Conservation (phyloP, 2,888 invertebrate species). For the Campoplex capitator region DNA sequence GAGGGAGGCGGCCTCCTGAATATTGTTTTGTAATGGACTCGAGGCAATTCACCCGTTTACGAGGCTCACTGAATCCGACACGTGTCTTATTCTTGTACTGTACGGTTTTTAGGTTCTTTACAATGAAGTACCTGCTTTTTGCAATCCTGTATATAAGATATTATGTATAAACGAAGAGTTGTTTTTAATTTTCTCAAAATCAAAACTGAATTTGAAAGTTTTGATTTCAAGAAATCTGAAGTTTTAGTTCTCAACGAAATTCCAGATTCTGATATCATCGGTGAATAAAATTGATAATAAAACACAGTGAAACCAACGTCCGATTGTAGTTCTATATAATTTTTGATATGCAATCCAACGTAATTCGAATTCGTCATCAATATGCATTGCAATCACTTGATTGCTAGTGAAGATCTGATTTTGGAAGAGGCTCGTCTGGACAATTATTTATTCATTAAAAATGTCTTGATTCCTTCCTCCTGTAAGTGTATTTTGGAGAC, state of each 20-base stretch:
- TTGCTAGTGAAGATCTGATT: too few species aligned
- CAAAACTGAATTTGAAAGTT: not conserved
- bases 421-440: not conserved
- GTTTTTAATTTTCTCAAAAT: not conserved
- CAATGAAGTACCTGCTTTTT: constrained; percentile 34
- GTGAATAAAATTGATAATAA: not conserved
- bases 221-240: not conserved
- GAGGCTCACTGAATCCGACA: constrained; percentile 65
- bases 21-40: constrained; percentile 76
- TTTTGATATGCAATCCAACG: not conserved
- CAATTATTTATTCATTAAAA: not conserved
- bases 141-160: not conserved
- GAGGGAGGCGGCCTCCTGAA: constrained; percentile 70
- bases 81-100: constrained; percentile 44
- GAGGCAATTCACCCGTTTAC: constrained; percentile 71
- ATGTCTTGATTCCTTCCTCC: not conserved
- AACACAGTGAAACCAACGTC: not conserved
- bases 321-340: not conserved
- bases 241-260: not conserved
- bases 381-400: too few species aligned
- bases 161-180: not conserved
- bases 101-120: constrained; percentile 28
- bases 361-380: too few species aligned
- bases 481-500: not conserved
- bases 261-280: not conserved